Percentiles rank a stretch among this genome's conserved stretches.
Evolutionary conservation across 92 coral and sea anemone species (phyloP).

Genomic region (Palythoa caribaeorum): DNA sequence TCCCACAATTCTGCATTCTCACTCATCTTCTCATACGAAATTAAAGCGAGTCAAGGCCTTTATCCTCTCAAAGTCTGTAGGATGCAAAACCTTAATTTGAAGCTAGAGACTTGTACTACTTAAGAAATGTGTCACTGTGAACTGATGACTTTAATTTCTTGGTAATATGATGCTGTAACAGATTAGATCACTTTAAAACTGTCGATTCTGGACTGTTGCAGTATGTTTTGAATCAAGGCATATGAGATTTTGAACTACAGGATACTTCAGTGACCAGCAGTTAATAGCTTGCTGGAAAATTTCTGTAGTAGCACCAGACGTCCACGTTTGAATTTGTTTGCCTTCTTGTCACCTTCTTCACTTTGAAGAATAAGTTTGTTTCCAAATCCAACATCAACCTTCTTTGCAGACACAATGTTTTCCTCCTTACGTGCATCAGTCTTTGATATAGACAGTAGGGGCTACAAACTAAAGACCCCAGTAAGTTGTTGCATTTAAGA

Average conservation of each 20-base stretch:
- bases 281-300: slow-evolving; percentile 49
- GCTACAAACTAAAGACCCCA: no score
- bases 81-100: slow-evolving; percentile 44
- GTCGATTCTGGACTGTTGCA: slow-evolving; percentile 53
- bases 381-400: neutral
- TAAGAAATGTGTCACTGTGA: slow-evolving; percentile 45
- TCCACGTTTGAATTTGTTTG: slow-evolving; percentile 20
- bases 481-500: no score
- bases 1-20: no score
- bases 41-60: slow-evolving; percentile 54
- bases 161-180: slow-evolving; percentile 52
- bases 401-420: no score
- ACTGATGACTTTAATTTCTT: slow-evolving; percentile 61
- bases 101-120: slow-evolving; percentile 48
- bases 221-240: slow-evolving; percentile 49
- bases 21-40: no score
- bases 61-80: slow-evolving; percentile 31
- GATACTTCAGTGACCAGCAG: slow-evolving; percentile 52
- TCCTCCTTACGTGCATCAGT: neutral
- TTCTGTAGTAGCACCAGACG: slow-evolving; percentile 40
- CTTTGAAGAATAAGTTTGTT: neutral
- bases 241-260: slow-evolving; percentile 53
- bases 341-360: neutral
- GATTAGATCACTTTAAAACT: slow-evolving; percentile 44
- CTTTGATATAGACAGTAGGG: no score